Percentiles rank a stretch among this genome's conserved stretches.
Conservation (phyloP, 2,888 invertebrate species). For the Calliopum simillimum region DNA sequence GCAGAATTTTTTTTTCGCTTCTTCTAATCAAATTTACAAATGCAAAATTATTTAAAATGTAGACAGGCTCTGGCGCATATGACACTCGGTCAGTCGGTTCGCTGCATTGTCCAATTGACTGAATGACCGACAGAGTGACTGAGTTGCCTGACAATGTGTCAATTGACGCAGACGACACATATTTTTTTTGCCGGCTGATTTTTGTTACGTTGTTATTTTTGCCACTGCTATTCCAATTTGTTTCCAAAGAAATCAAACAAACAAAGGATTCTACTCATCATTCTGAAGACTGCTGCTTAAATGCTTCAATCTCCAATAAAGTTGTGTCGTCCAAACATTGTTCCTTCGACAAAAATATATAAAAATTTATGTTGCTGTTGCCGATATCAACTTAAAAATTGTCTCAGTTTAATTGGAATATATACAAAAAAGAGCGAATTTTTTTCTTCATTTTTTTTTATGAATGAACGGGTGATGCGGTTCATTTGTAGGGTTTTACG, state of each 20-base stretch:
- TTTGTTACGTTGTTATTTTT: constrained; percentile 1
- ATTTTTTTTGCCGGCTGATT: background rate
- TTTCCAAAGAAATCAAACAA: constrained; percentile 35
- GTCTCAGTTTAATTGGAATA: constrained; percentile 15
- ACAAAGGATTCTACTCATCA: constrained; percentile 49
- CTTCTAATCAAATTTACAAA: too few relatives aligned
- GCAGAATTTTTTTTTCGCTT: too few relatives aligned
- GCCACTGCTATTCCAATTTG: constrained; percentile 22
- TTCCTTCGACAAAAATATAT: too few relatives aligned
- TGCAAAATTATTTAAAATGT: too few relatives aligned
- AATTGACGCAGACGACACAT: constrained; percentile 17
- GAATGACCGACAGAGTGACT: constrained; percentile 22
- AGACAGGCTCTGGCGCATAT: too few relatives aligned
- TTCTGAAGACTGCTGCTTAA: background rate
- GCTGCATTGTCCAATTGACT: background rate
- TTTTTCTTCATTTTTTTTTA: constrained; percentile 11
- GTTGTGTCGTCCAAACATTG: too few relatives aligned
- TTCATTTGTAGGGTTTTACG: constrained; percentile 35
- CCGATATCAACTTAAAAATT: constrained; percentile 7
- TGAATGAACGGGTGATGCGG: constrained; percentile 38
- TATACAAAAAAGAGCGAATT: background rate
- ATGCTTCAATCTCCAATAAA: constrained; percentile 13
- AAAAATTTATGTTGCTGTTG: background rate
- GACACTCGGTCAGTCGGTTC: background rate
- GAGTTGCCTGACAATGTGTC: constrained; percentile 33